These are phyloP conservation scores for Molorchus minor DNA, from an alignment of 2,888 invertebrate species.

Conservation along the genomic window DNA sequence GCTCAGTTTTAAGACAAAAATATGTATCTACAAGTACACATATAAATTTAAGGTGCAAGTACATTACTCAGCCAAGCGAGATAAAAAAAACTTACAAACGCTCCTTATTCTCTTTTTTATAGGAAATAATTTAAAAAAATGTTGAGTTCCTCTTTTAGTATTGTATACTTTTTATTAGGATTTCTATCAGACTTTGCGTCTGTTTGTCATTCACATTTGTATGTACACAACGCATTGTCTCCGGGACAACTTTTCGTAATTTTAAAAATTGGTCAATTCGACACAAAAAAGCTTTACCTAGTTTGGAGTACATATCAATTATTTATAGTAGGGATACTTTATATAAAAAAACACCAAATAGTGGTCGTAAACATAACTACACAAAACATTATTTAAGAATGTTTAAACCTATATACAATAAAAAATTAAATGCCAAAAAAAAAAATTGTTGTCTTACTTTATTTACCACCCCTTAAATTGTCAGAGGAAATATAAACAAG, in stretches of 20 bases:
- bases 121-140: too few species aligned
- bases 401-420: background rate
- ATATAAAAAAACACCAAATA: conserved; percentile 26
- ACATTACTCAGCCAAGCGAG: background rate
- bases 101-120: background rate
- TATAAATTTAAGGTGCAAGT: conserved; percentile 2
- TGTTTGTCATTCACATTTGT: too few species aligned
- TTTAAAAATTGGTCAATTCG: too few species aligned
- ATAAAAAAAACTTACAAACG: background rate
- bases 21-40: conserved; percentile 1
- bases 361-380: conserved; percentile 24
- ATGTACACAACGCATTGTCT: too few species aligned
- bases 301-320: background rate
- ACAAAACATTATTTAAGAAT: conserved; percentile 5
- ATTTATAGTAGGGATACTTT: background rate
- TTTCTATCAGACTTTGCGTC: too few species aligned
- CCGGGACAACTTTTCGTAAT: too few species aligned
- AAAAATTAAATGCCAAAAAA: conserved; percentile 25
- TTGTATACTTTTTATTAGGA: too few species aligned
- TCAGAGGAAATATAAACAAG: too few species aligned
- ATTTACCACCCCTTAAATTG: too few species aligned
- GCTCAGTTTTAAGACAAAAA: conserved; percentile 9
- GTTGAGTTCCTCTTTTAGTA: too few species aligned
- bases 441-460: background rate
- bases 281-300: too few species aligned